Evolutionary conservation across 2,888 invertebrate genomes (phyloP).

Genomic region (Euclidia mi): DNA sequence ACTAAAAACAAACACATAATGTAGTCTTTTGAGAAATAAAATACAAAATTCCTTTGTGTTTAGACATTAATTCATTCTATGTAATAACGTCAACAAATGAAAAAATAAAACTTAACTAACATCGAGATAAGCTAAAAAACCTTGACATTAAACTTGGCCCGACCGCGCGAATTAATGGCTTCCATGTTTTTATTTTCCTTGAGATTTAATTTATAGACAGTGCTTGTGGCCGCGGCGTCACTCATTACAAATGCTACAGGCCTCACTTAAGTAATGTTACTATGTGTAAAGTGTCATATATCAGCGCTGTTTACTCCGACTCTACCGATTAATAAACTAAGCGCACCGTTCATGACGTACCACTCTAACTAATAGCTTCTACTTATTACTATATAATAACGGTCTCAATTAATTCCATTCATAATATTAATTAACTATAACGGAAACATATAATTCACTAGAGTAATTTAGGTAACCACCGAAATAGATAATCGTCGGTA

Average conservation of each 20-base stretch:
- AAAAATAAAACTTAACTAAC: conserved; percentile 86
- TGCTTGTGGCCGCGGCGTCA: conserved; percentile 82
- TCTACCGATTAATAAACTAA: conserved; percentile 75
- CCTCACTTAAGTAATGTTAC: conserved; percentile 83
- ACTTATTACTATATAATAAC: conserved; percentile 33
- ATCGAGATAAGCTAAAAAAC: conserved; percentile 88
- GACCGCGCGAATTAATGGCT: conserved; percentile 89
- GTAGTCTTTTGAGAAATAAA: conserved; percentile 42
- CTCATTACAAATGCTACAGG: conserved; percentile 85
- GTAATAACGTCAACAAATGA: conserved; percentile 81
- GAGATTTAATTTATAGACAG: conserved; percentile 89
- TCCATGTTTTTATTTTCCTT: conserved; percentile 90
- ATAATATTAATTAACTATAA: conserved; percentile 18
- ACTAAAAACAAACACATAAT: conserved; percentile 38
- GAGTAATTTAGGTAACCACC: conserved; percentile 22
- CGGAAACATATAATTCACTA: conserved; percentile 25
- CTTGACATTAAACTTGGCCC: conserved; percentile 90
- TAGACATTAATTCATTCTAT: conserved; percentile 77
- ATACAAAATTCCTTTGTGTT: conserved; percentile 67
- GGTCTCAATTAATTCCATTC: conserved; percentile 20
- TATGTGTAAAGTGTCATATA: conserved; percentile 86
- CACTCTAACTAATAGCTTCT: conserved; percentile 46
- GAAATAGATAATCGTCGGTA: neutral
- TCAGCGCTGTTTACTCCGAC: conserved; percentile 81
- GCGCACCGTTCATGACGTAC: conserved; percentile 76